Percentiles rank a stretch among this genome's conserved stretches.
phyloP scores from a whole-genome alignment of 2,888 invertebrate species.

The Zygogramma bicolorata region DNA sequence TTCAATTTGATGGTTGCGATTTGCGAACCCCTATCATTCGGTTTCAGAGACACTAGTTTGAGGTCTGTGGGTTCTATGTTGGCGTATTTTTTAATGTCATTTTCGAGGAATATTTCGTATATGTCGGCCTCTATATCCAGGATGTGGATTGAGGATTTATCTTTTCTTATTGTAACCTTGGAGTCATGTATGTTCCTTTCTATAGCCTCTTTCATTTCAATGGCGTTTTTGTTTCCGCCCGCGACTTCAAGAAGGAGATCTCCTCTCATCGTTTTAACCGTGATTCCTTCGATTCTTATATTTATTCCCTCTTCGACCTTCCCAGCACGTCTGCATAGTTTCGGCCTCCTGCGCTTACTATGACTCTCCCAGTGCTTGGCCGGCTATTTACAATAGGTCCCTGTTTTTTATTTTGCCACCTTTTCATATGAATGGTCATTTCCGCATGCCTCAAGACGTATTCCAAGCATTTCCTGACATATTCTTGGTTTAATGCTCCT shows the following conservation, averaged over 20 bases:
- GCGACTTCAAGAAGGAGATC: conserved; percentile 7
- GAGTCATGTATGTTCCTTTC: not conserved
- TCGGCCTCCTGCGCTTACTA: not conserved
- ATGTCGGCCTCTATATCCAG: too few relatives aligned
- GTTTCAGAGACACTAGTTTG: too few relatives aligned
- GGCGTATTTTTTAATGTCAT: too few relatives aligned
- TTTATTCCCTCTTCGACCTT: conserved; percentile 16
- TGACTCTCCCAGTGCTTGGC: not conserved
- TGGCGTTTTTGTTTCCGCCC: conserved; percentile 5
- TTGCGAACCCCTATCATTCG: too few relatives aligned
- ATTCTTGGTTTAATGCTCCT: conserved; percentile 8
- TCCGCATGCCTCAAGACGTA: not conserved
- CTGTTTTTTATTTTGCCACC: not conserved
- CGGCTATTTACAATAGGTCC: not conserved
- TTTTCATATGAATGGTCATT: not conserved
- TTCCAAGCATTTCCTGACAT: conserved; percentile 2
- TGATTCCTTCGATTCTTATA: not conserved
- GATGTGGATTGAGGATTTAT: conserved; percentile 10
- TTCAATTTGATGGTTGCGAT: not conserved
- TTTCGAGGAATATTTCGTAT: too few relatives aligned
- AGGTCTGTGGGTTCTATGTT: too few relatives aligned
- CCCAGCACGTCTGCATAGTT: conserved; percentile 10
- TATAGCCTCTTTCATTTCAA: not conserved
- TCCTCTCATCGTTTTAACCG: not conserved
- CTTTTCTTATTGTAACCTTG: not conserved